Base-by-base conservation (phyloP, 2,797 vertebrate genomes). In the Liparis tanakae region DNA sequence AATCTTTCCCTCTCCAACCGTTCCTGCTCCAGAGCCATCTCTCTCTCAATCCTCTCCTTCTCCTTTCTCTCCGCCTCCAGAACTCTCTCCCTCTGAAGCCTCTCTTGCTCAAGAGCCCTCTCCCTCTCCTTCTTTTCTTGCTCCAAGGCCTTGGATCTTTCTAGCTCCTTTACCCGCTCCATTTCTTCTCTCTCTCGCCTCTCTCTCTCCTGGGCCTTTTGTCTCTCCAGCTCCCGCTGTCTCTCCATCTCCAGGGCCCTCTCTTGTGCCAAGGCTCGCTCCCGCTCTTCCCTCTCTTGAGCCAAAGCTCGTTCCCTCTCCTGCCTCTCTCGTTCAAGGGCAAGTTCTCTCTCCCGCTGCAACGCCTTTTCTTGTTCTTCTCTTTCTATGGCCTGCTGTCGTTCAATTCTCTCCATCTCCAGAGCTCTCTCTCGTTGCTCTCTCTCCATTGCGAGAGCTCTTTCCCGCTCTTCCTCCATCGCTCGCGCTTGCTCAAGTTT, bases 311-410 rank as follows among this genome's bases (percentile, higher is more conserved):
- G 59, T 55, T 90, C 90, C 57, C 75, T 78, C 72, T 91, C 89
- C 62, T 81, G 80, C 20, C 86, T 87, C 61, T 89, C 88, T 62
- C 79, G 79, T 80, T 92, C 90, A 18, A 85, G 60, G 83, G 86
- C 87, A 17, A 88, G 80, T 73, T 87, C 75, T 51, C 73, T 74
- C 59, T 93, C 90, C 57, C 56, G 53, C 76, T 89, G 80, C 73
- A 88, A 70, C 58, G 88, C 87, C 36, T 76, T 90, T 67, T 91
- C 90, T 70, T 55, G 77, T 64, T 88, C 91, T 43, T 89, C 84
- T 79, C 76, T 87, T 76, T 89, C 92, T 39, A 94, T 86, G 46
- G 89, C 93, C 80, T 88, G 88, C 79, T 91, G 87, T 20, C 43
- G 80, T 70, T 89, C 86, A 65, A 90, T 57, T 57, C 79, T 77